These are phyloP conservation scores for Trididemnum miniatum DNA, from an alignment of 23 tunicate species.

Conservation along the genomic window DNA sequence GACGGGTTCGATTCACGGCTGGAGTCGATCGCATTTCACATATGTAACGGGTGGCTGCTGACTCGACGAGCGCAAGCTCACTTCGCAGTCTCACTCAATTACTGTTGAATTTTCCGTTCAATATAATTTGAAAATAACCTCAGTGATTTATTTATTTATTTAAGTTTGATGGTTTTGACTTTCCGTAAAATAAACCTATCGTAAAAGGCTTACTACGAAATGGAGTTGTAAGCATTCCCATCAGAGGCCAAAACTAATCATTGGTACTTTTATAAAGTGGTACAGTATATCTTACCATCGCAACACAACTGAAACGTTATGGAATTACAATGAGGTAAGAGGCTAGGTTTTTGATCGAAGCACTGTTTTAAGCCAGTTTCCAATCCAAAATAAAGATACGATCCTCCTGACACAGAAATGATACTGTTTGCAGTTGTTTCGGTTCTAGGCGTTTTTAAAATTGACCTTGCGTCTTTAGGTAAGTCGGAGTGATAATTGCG, in stretches of 20 bases:
- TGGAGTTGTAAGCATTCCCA: neutral
- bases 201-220: neutral
- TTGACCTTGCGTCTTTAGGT: neutral
- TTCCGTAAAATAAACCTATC: constrained; percentile 5
- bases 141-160: no score
- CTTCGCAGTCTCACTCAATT: no score
- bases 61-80: no score
- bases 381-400: neutral
- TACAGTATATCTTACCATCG: constrained; percentile 14
- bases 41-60: no score
- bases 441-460: neutral
- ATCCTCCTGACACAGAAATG: neutral
- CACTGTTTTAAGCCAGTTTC: neutral
- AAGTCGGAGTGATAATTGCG: neutral
- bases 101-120: no score
- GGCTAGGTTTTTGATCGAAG: neutral
- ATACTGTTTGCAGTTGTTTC: no score
- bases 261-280: constrained; percentile 3
- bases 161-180: neutral
- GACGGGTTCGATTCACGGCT: no score
- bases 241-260: constrained; percentile 14
- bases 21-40: no score
- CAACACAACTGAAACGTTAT: neutral
- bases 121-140: no score
- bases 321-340: no score